phyloP scores from a whole-genome alignment of 2,797 vertebrate species.

The Pseudochirops cupreus region DNA sequence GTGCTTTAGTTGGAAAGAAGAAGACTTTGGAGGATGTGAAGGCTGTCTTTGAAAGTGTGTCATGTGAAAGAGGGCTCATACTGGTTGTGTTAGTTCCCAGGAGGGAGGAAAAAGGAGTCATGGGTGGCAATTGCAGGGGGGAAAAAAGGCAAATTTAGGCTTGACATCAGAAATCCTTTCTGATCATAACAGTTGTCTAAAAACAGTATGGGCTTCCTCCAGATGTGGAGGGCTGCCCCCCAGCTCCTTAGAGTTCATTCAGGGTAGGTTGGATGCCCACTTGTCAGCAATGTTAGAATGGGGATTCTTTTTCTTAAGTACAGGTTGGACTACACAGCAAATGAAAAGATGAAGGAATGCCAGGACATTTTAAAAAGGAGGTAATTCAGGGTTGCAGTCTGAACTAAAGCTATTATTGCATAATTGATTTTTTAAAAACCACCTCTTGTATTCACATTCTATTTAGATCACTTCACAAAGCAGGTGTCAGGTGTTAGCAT shows the following conservation, averaged over 20 bases:
- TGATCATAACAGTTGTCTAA: background rate
- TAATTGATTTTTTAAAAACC: constrained; percentile 64
- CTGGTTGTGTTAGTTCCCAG: background rate
- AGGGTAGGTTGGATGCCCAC: background rate
- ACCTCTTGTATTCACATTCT: constrained; percentile 73
- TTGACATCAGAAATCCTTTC: background rate
- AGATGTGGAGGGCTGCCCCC: background rate
- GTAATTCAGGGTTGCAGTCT: background rate
- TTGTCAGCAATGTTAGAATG: background rate
- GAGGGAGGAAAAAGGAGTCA: background rate
- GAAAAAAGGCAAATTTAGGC: background rate
- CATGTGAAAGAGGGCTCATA: background rate
- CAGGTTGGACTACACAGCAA: background rate
- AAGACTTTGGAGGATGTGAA: background rate
- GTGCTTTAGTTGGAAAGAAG: background rate
- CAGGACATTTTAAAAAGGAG: background rate
- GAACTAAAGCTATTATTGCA: constrained; percentile 59
- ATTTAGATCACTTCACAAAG: constrained; percentile 62
- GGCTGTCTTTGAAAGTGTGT: background rate
- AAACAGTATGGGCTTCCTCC: background rate
- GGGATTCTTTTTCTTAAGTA: background rate
- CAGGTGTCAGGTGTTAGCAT: constrained; percentile 80
- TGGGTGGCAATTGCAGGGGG: background rate
- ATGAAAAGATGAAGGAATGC: constrained; percentile 20
- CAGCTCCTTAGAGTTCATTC: background rate